These are phyloP conservation scores for Rhea pennata DNA, from an alignment of 2,113 vertebrate species.

Conservation along the genomic window DNA sequence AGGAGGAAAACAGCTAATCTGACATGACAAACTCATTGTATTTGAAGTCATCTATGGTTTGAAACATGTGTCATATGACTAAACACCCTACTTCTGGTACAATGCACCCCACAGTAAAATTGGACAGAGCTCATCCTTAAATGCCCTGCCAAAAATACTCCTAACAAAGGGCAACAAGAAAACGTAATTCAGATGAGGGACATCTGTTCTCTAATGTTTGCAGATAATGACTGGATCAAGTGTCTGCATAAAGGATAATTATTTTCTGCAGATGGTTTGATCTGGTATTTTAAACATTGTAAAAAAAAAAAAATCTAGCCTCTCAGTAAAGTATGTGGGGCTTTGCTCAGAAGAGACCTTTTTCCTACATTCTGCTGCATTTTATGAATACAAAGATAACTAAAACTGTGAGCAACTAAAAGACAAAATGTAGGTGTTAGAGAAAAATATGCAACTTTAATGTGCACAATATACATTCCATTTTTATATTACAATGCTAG, in stretches of 20 bases:
- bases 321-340: not conserved
- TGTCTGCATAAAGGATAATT: slow-evolving; percentile 68
- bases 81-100: slow-evolving; percentile 24
- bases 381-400: not conserved
- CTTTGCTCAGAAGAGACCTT: not conserved
- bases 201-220: slow-evolving; percentile 72
- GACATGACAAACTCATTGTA: slow-evolving; percentile 53
- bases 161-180: slow-evolving; percentile 68
- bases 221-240: slow-evolving; percentile 68
- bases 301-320: not conserved
- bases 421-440: not conserved
- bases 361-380: not conserved
- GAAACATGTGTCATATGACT: slow-evolving; percentile 54
- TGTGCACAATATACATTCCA: not conserved
- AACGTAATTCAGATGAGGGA: slow-evolving; percentile 73
- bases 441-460: not conserved
- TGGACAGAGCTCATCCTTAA: slow-evolving; percentile 49
- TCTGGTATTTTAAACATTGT: slow-evolving; percentile 33
- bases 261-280: slow-evolving; percentile 73
- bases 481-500: not conserved
- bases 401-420: not conserved
- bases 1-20: slow-evolving; percentile 47
- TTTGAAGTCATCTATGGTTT: slow-evolving; percentile 55
- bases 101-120: slow-evolving; percentile 51
- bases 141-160: slow-evolving; percentile 55